Evolutionary conservation across 2,113 vertebrate species (phyloP).

Genomic region (Thalassarche chlororhynchos): DNA sequence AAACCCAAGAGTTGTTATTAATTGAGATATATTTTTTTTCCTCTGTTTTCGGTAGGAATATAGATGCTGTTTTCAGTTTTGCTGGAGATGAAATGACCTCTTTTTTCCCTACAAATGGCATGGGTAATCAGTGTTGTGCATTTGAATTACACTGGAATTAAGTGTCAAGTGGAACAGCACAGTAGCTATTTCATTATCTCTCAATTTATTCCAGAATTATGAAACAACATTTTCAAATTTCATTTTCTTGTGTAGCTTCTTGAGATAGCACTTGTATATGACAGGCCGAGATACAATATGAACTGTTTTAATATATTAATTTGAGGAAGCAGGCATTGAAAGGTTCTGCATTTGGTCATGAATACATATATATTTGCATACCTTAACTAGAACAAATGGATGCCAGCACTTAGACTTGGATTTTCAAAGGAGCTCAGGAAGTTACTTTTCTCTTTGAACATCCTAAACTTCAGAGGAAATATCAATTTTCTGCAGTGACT

Average conservation of each 20-base stretch:
- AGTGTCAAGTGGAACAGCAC: neutral
- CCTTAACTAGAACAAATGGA: slow-evolving; percentile 18
- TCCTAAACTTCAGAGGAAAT: neutral
- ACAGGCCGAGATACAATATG: neutral
- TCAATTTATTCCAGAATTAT: slow-evolving; percentile 1
- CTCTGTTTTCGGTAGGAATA: neutral
- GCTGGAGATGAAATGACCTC: neutral
- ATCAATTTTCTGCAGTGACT: neutral
- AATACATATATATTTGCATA: neutral
- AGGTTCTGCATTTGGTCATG: neutral
- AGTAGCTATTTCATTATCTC: slow-evolving; percentile 18
- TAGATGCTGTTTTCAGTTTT: neutral
- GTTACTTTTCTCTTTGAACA: slow-evolving; percentile 4
- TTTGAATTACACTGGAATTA: neutral
- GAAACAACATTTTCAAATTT: neutral
- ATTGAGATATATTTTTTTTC: neutral
- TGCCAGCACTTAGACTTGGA: neutral
- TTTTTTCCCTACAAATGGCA: neutral
- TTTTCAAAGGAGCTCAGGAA: neutral
- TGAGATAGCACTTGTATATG: neutral
- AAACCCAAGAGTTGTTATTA: neutral
- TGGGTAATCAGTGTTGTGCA: neutral
- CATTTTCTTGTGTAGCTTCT: slow-evolving; percentile 9
- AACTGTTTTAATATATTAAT: slow-evolving; percentile 8
- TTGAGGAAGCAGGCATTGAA: neutral